Evolutionary conservation across 2,888 invertebrate genomes (phyloP), one percentile per base, ranked within the genome.

Genomic region (Pseudococcus longispinus): DNA sequence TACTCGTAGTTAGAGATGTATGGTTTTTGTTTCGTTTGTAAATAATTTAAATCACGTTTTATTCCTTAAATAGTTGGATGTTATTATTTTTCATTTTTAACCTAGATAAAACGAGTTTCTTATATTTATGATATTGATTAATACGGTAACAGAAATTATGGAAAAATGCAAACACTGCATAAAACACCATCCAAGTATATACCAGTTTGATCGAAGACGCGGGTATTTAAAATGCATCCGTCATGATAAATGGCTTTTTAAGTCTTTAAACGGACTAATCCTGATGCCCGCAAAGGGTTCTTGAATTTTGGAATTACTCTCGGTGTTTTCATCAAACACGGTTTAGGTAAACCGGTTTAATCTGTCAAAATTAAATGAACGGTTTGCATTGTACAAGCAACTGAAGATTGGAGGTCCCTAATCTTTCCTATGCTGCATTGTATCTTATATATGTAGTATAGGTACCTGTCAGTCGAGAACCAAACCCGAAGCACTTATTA

Each of bases 31-130:
- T 80, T 80, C 42, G 20, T 80, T 42, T 37, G 77, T 80, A 42
- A 80, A 80, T 80, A 80, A 80, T 80, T 80, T 80, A 80, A 80
- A 80, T 80, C 77, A 80, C 77, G 77, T 80, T 80, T 80, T 80
- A 80, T 80, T 80, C 77, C 77, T 80, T 80, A 42, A 70, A 80
- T 80, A 80, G 77, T 80, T 42, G 20, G 70, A 80, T 42, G 77
- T 80, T 80, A 80, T 42, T 37, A 42, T 80, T 80, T 80, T 80
- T 80, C 77, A 80, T 80, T 80, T 70, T 80, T 80, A 80, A 80
- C 77, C 77, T 80, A 80, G 77, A 80, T 80, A 80, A 80, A 80
- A 80, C 77, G 20, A 80, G 77, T 80, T 80, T 80, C 77, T 37
- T 37, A 80, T 80, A 80, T 42, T 42, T 80, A 80, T 42, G 77